Evolutionary conservation across 2,888 invertebrate species (phyloP).

Genomic region (Podabrus alpinus): DNA sequence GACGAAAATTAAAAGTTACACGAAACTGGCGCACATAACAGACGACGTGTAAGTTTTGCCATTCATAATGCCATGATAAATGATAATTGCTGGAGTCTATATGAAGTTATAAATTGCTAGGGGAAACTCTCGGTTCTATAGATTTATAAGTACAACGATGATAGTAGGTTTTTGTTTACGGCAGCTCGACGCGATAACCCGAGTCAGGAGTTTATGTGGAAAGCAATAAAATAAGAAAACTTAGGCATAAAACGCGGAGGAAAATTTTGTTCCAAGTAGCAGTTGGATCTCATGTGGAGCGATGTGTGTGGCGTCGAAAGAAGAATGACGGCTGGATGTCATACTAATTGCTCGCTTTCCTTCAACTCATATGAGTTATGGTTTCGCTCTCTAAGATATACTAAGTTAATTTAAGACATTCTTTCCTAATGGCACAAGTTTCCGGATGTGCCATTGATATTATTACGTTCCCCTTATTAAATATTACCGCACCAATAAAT

Average conservation of each 20-base stretch:
- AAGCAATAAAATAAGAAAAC: slow-evolving; percentile 19
- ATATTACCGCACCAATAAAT: neutral
- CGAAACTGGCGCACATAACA: slow-evolving; percentile 37
- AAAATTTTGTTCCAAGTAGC: slow-evolving; percentile 23
- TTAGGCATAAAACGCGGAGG: slow-evolving; percentile 3
- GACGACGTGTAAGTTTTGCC: slow-evolving; percentile 53
- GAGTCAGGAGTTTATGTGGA: slow-evolving; percentile 39
- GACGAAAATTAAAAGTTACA: slow-evolving; percentile 46
- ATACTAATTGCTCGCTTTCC: slow-evolving; percentile 52
- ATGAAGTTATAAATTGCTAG: slow-evolving; percentile 52
- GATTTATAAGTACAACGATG: slow-evolving; percentile 38
- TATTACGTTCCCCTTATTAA: slow-evolving; percentile 16
- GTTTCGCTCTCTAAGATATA: slow-evolving; percentile 39
- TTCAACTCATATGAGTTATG: slow-evolving; percentile 46
- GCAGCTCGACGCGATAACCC: slow-evolving; percentile 39
- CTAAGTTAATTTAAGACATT: slow-evolving; percentile 48
- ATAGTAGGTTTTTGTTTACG: slow-evolving; percentile 48
- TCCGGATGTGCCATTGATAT: slow-evolving; percentile 31
- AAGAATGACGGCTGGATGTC: slow-evolving; percentile 49
- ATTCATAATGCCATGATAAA: slow-evolving; percentile 55
- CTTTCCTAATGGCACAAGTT: slow-evolving; percentile 45
- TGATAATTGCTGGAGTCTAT: slow-evolving; percentile 52
- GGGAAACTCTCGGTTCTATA: slow-evolving; percentile 36
- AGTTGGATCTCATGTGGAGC: slow-evolving; percentile 32
- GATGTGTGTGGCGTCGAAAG: slow-evolving; percentile 49